Percentiles rank a stretch among this genome's conserved stretches.
These are phyloP conservation scores for Orycteropus afer DNA, from an alignment of 2,113 vertebrate species.

Conservation along the genomic window DNA sequence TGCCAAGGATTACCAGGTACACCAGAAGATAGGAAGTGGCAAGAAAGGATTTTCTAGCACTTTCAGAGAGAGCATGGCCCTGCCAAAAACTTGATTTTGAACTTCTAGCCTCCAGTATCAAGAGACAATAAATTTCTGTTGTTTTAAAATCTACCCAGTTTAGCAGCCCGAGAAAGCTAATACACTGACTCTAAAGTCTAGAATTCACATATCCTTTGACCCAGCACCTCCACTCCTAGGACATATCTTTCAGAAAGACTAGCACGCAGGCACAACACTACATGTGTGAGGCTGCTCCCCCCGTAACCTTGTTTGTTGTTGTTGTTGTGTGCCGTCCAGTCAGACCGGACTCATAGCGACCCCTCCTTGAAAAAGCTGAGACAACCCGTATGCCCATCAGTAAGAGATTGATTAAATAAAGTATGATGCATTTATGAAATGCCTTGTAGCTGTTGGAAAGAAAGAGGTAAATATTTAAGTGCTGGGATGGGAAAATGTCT, in stretches of 20 bases:
- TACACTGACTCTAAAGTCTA: background rate
- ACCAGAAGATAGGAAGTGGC: background rate
- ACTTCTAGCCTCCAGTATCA: background rate
- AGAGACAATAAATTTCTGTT: background rate
- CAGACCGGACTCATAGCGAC: too few relatives aligned
- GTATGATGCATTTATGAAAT: background rate
- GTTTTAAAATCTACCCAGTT: background rate
- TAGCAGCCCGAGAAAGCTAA: background rate
- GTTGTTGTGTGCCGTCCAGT: too few relatives aligned
- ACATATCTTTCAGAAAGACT: background rate
- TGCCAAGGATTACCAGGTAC: background rate
- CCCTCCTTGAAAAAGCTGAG: background rate
- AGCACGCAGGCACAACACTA: background rate
- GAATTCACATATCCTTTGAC: background rate
- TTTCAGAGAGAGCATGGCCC: background rate
- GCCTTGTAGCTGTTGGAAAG: background rate
- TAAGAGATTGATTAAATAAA: background rate
- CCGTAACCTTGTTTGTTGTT: accelerated
- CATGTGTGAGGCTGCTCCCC: background rate
- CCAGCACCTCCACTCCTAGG: background rate
- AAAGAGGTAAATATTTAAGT: background rate
- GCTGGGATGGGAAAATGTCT: background rate
- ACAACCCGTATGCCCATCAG: background rate
- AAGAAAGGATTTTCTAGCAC: background rate
- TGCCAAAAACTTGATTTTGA: background rate